Evolutionary conservation across 1,140 invertebrate species (phyloP).

Genomic region (Chymomyza costata): DNA sequence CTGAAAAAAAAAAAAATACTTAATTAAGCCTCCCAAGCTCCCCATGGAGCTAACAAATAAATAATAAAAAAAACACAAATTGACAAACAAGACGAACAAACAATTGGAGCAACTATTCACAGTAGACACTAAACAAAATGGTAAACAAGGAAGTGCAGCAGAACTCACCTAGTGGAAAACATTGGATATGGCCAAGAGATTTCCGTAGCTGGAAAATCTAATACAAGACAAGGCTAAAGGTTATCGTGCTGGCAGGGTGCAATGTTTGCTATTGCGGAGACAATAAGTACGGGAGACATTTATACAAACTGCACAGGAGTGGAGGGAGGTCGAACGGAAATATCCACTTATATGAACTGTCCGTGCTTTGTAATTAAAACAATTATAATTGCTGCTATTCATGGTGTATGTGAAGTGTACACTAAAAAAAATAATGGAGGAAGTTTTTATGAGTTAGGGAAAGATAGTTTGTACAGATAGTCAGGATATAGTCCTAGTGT

Average conservation of each 20-base stretch:
- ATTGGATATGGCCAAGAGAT: neutral
- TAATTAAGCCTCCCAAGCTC: slow-evolving; percentile 60
- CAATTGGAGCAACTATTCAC: slow-evolving; percentile 8
- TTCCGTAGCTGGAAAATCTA: slow-evolving; percentile 36
- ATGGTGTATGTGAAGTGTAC: slow-evolving; percentile 15
- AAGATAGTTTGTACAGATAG: too few species aligned
- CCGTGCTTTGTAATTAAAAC: slow-evolving; percentile 40
- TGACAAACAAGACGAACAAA: slow-evolving; percentile 44
- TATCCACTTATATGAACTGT: slow-evolving; percentile 45
- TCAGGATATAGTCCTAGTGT: too few species aligned
- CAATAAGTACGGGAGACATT: slow-evolving; percentile 18
- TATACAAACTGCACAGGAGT: slow-evolving; percentile 26
- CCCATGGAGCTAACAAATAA: slow-evolving; percentile 58
- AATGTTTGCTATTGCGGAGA: neutral
- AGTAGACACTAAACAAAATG: slow-evolving; percentile 6
- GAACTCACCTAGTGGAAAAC: slow-evolving; percentile 1
- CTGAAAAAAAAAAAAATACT: slow-evolving; percentile 23
- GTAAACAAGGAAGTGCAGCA: slow-evolving; percentile 40
- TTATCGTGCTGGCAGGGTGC: slow-evolving; percentile 38
- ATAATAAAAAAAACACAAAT: slow-evolving; percentile 69
- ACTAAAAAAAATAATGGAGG: slow-evolving; percentile 19
- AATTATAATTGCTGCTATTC: slow-evolving; percentile 51
- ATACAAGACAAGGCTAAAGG: slow-evolving; percentile 45
- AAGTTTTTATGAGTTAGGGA: too few species aligned
- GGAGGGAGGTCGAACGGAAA: slow-evolving; percentile 6